These are phyloP conservation scores for Caenorhabditis imperialis DNA, from an alignment of 2,888 invertebrate species.

Conservation along the genomic window DNA sequence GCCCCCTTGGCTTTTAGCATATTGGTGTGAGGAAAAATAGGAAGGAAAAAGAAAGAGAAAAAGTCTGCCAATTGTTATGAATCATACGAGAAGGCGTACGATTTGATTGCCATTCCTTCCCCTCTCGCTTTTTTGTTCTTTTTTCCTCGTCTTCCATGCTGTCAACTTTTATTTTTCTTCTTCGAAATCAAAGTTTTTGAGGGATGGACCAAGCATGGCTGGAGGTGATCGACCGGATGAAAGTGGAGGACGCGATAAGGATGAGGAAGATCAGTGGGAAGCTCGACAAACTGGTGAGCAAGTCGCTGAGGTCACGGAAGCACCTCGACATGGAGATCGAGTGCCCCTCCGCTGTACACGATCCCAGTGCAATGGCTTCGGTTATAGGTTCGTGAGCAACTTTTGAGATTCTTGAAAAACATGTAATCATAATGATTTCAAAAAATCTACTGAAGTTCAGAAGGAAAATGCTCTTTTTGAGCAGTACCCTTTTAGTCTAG, in stretches of 20 bases:
- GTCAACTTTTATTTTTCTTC: constrained; percentile 23
- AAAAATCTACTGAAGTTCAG: too few species aligned
- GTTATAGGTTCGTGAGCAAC: constrained; percentile 38
- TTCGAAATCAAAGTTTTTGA: constrained; percentile 1
- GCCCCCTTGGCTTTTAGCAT: too few species aligned
- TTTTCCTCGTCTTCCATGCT: neutral
- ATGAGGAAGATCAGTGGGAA: constrained; percentile 20
- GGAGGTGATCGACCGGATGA: constrained; percentile 29
- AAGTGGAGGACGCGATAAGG: constrained; percentile 36
- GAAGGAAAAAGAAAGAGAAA: too few species aligned
- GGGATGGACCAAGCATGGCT: constrained; percentile 53
- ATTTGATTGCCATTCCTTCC: too few species aligned
- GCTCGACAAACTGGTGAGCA: constrained; percentile 17
- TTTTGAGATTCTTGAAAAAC: too few species aligned
- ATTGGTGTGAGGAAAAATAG: too few species aligned
- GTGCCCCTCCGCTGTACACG: constrained; percentile 18
- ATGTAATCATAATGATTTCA: too few species aligned
- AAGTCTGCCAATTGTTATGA: too few species aligned
- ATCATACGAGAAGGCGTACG: too few species aligned
- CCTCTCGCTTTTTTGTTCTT: constrained; percentile 20
- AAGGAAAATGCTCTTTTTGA: too few species aligned
- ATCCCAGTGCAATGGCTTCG: constrained; percentile 28
- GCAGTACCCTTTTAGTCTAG: too few species aligned
- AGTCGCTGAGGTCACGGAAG: constrained; percentile 20
- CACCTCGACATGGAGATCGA: constrained; percentile 38